Base-by-base conservation (phyloP, 2,797 vertebrate genomes). In the Australoheros facetus region DNA sequence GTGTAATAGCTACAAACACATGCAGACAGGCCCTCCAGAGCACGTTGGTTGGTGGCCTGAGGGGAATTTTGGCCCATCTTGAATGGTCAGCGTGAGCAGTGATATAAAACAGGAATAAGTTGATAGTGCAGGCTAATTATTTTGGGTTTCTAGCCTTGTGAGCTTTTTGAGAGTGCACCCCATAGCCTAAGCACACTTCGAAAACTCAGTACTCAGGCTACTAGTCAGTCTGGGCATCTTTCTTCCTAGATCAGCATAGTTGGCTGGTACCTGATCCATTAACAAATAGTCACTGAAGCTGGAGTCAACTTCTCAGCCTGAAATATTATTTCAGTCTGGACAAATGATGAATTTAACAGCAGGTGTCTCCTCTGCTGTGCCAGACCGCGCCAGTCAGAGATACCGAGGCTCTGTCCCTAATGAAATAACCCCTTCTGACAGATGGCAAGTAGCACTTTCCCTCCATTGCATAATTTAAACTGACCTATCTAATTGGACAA, bases 381-480 rank as follows among this genome's bases (percentile, higher is more conserved):
- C 72, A 56, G 48, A 53, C 69, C 55, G 53, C 59, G 69, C 21
- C 78, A 80, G 62, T 55, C 75, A 70, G 59, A 79, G 64, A 89
- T 77, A 66, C 66, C 59, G 4, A 19, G 55, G 12, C 57, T 87
- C 75, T 48, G 21, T 71, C 75, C 75, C 80, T 77, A 87, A 85
- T 89, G 87, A 92, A 87, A 92, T 90, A 89, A 93, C 89, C 80
- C 71, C 78, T 88, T 79, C 80, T 84, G 92, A 90, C 93, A 92
- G 89, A 87, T 91, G 89, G 93, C 86, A 79, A 80, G 85, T 82
- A 85, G 77, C 82, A 86, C 79, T 78, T 86, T 87, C 78, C 82
- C 83, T 81, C 60, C 79, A 85, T 79, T 87, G 87, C 86, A 92
- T 92, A 91, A 94, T 94, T 91, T 88, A 93, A 94, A 87, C 83